Evolutionary conservation across 1,140 invertebrate species (phyloP).

Genomic region (Chironomus tepperi): DNA sequence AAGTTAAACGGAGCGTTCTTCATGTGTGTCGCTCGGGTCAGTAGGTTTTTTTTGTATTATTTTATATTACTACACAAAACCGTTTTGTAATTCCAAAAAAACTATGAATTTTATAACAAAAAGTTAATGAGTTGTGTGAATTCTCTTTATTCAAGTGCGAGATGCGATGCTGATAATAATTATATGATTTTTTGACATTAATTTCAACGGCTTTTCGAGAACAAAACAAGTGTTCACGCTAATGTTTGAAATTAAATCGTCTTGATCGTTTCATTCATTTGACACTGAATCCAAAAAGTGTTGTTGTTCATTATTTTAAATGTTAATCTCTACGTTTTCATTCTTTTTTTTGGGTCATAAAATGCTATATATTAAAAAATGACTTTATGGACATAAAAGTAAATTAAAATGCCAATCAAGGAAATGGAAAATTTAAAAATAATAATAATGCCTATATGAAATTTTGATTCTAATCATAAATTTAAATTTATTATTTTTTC

Average conservation of each 20-base stretch:
- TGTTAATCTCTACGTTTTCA: background rate
- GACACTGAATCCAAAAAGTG: background rate
- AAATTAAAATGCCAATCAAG: constrained; percentile 13
- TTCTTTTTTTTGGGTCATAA: constrained; percentile 13
- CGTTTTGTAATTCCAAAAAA: background rate
- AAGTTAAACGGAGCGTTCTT: too few species aligned
- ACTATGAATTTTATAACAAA: too few species aligned
- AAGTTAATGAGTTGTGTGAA: constrained; percentile 8
- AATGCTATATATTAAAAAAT: background rate
- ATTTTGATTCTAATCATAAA: too few species aligned
- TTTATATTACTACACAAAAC: background rate
- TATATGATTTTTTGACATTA: constrained; percentile 14
- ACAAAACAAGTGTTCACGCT: background rate
- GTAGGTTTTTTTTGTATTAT: background rate
- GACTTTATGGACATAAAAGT: background rate
- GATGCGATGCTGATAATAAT: constrained; percentile 6
- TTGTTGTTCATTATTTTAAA: background rate
- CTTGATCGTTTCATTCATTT: background rate
- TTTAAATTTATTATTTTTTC: too few species aligned
- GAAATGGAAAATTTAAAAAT: background rate
- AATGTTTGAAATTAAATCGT: background rate
- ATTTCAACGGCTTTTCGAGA: background rate
- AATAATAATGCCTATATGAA: too few species aligned
- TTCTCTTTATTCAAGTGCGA: background rate
- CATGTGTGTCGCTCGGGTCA: too few species aligned